Evolutionary conservation across 2,797 vertebrate genomes (phyloP), one percentile per base, ranked within the genome.

Genomic region (Octomys mimax): DNA sequence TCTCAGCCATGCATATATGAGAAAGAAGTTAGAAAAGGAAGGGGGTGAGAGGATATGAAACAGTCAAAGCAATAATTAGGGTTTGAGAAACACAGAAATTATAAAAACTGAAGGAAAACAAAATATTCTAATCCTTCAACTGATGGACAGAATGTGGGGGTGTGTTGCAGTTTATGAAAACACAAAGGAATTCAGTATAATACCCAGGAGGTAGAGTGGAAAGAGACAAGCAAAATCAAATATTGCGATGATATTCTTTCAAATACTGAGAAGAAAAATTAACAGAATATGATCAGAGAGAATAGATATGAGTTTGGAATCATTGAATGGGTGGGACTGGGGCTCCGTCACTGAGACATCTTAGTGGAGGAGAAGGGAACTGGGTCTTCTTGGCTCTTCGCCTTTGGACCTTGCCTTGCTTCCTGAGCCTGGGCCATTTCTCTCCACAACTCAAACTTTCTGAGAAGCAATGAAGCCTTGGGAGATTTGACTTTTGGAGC

Each of bases 231-330:
- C 39, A 89, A 81, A 92, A 66, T 89, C 16, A 79, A 91, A 73
- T 31, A 75, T 6, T 87, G 3, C 13, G 64, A 85, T 82, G 6
- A 28, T 79, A 64, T 83, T 84, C 33, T 86, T 92, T 96, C 31
- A 88, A 94, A 89, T 73, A 64, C 33, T 6, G 22, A 90, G 84
- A 75, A 31, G 33, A 10, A 91, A 95, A 97, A 54, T 95, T 94
- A 96, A 73, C 52, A 89, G 57, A 70, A 95, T 96, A 5, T 1
- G 73, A 80, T 85, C 66, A 83, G 28, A 96, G 89, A 97, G 80
- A 97, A 93, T 88, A 97, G 92, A 97, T 97, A 97, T 96, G 97
- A 96, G 96, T 94, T 95, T 90, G 94, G 97, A 94, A 95, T 52
- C 77, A 33, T 2, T 54, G 31, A 54, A 33, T n/a, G 54, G 96